Percentiles rank a stretch among this genome's conserved stretches.
Evolutionary conservation across 2,797 vertebrate genomes (phyloP).

Genomic region (Acanthurus leucopareius): DNA sequence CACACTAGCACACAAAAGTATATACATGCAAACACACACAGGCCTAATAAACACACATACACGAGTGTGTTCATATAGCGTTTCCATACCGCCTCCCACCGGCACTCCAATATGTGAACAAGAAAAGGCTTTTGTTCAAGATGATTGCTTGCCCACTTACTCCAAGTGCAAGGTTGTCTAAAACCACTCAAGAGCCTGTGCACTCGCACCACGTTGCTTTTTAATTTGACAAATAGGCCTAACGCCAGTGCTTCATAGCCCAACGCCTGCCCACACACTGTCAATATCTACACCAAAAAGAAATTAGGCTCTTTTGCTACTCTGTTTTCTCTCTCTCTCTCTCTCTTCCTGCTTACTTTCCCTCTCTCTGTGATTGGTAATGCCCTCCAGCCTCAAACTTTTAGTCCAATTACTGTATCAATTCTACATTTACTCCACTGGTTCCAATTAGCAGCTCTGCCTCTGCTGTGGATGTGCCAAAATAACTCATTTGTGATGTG

Average conservation of each 20-base stretch:
- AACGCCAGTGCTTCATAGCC: slow-evolving; percentile 69
- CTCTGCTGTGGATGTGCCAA: slow-evolving; percentile 61
- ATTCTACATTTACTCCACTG: slow-evolving; percentile 65
- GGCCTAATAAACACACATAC: slow-evolving; percentile 8
- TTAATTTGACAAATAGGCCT: slow-evolving; percentile 80
- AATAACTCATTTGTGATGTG: slow-evolving; percentile 67
- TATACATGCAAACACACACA: slow-evolving; percentile 6
- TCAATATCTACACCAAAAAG: slow-evolving; percentile 71
- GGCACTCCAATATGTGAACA: slow-evolving; percentile 37
- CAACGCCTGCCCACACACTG: slow-evolving; percentile 69
- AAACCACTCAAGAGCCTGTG: slow-evolving; percentile 73
- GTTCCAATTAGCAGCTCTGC: slow-evolving; percentile 73
- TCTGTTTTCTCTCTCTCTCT: neutral
- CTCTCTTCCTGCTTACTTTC: slow-evolving; percentile 3
- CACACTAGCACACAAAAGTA: slow-evolving; percentile 23
- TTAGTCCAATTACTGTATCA: slow-evolving; percentile 77
- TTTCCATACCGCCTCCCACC: slow-evolving; percentile 39
- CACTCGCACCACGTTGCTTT: slow-evolving; percentile 66
- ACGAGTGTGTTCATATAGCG: slow-evolving; percentile 1
- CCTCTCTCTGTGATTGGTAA: slow-evolving; percentile 42
- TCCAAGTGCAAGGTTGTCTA: slow-evolving; percentile 60
- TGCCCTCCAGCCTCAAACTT: slow-evolving; percentile 65
- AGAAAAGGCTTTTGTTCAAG: slow-evolving; percentile 64
- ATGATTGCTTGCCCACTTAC: slow-evolving; percentile 72
- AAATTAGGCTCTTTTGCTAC: slow-evolving; percentile 51